phyloP scores from a whole-genome alignment of 1,140 invertebrate species.

The Kradibia gibbosae region DNA sequence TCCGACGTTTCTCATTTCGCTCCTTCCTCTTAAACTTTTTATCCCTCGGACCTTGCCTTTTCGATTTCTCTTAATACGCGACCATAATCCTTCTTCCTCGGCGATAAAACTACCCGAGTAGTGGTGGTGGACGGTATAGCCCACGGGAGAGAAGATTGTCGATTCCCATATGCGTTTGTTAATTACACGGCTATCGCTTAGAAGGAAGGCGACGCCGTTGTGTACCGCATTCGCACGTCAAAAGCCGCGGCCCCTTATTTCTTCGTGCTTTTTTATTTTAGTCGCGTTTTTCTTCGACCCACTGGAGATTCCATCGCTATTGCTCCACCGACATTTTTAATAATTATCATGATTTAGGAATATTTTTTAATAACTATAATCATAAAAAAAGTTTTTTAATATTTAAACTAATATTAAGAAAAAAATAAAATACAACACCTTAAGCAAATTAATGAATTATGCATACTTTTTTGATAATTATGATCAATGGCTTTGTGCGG shows the following conservation, averaged over 20 bases:
- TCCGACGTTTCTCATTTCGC: conserved; percentile 46
- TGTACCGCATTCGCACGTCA: conserved; percentile 24
- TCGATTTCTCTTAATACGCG: conserved; percentile 48
- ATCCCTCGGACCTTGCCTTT: conserved; percentile 52
- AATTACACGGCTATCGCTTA: conserved; percentile 45
- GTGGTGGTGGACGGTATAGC: not conserved
- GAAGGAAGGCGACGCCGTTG: conserved; percentile 19
- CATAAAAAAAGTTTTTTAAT: too few species aligned
- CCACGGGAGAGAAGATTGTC: conserved; percentile 15
- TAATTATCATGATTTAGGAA: not conserved
- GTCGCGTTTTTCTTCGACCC: conserved; percentile 7
- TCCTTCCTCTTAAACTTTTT: conserved; percentile 48
- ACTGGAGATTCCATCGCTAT: not conserved
- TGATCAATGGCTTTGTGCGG: not conserved
- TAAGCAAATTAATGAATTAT: too few species aligned
- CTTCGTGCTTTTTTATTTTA: conserved; percentile 14
- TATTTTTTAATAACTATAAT: too few species aligned
- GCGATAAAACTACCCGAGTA: conserved; percentile 41
- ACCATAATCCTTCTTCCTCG: conserved; percentile 37
- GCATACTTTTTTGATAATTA: not conserved
- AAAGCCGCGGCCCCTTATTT: conserved; percentile 8
- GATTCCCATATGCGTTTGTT: conserved; percentile 43
- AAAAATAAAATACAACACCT: not conserved
- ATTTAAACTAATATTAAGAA: too few species aligned
- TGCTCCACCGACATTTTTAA: not conserved